These are phyloP conservation scores for Sylvia atricapilla DNA, from an alignment of 2,113 vertebrate species.

Conservation along the genomic window DNA sequence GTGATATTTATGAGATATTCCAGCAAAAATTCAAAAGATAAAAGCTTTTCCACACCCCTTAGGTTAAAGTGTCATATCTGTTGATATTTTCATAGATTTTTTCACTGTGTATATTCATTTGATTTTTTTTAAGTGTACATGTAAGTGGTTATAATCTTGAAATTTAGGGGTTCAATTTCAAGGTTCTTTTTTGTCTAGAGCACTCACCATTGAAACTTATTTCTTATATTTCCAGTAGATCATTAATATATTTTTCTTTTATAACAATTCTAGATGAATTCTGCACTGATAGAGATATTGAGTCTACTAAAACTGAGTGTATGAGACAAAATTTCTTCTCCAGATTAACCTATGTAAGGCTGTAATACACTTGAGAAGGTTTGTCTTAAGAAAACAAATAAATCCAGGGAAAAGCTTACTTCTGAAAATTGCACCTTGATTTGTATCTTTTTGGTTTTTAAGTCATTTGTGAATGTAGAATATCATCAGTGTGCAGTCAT, in stretches of 20 bases:
- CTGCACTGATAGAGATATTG: not conserved
- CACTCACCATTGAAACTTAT: not conserved
- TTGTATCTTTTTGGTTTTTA: not conserved
- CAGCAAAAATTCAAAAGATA: not conserved
- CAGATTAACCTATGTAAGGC: not conserved
- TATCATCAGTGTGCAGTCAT: not conserved
- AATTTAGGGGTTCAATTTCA: not conserved
- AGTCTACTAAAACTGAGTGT: not conserved
- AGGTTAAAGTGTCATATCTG: not conserved
- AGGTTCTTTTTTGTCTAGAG: not conserved
- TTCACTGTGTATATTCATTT: not conserved
- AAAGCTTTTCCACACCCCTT: not conserved
- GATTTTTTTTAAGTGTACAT: not conserved
- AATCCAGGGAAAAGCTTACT: not conserved
- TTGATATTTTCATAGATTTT: not conserved
- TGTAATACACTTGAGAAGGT: not conserved
- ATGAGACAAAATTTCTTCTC: not conserved
- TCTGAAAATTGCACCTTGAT: not conserved
- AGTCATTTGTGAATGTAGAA: rapidly evolving
- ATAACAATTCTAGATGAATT: not conserved
- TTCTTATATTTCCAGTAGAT: not conserved
- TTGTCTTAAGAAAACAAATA: not conserved
- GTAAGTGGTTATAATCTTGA: not conserved
- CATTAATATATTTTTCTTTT: not conserved
- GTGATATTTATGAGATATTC: not conserved